A percentile compares a stretch with the other conserved stretches of the same genome.
Evolutionary conservation across 2,797 vertebrate species (phyloP).

Genomic region (Rhinogobio ventralis): DNA sequence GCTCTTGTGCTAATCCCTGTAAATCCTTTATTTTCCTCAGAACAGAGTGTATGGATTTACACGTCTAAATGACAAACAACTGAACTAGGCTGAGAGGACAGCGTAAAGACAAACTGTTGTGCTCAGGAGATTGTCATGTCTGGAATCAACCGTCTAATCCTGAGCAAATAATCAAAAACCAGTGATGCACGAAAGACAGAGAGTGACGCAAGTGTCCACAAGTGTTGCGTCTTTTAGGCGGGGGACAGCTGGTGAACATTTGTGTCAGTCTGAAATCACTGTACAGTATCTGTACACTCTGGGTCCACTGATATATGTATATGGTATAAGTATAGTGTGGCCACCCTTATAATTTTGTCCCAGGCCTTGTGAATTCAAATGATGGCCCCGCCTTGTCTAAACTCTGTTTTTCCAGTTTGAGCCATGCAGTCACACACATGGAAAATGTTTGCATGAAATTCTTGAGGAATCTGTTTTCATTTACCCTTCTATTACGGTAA

Average conservation of each 20-base stretch:
- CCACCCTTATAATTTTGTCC: not conserved
- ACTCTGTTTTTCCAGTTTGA: not conserved
- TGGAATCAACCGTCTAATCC: slow-evolving; percentile 72
- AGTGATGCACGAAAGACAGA: slow-evolving; percentile 58
- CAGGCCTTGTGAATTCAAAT: not conserved
- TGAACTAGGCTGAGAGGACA: slow-evolving; percentile 55
- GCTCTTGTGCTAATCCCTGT: slow-evolving; percentile 70
- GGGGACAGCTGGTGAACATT: not conserved
- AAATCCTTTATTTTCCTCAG: slow-evolving; percentile 77
- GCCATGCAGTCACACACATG: slow-evolving; percentile 8
- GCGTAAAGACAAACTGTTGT: slow-evolving; percentile 62
- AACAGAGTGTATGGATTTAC: slow-evolving; percentile 60
- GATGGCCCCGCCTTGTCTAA: not conserved
- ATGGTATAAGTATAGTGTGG: not conserved
- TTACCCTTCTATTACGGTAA: slow-evolving; percentile 29
- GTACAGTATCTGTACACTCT: slow-evolving; percentile 25
- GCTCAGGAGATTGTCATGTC: slow-evolving; percentile 63
- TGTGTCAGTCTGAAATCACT: slow-evolving; percentile 50
- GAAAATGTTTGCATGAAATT: slow-evolving; percentile 43
- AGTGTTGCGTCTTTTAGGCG: slow-evolving; percentile 62
- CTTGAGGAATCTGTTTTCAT: slow-evolving; percentile 35
- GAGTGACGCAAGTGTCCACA: slow-evolving; percentile 71
- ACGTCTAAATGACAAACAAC: slow-evolving; percentile 53
- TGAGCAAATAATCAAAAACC: slow-evolving; percentile 70
- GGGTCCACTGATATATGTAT: not conserved